phyloP scores from a whole-genome alignment of 2,113 vertebrate genomes.

The Mus musculus region GRCm39 chr1:122594501-122595000 shows the following conservation, averaged over 20 bases:
- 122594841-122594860: not conserved
- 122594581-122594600: not conserved
- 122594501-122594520: not conserved
- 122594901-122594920: not conserved
- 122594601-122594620: not conserved
- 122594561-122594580: not conserved
- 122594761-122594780: not conserved
- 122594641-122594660: not conserved
- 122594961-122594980: not conserved
- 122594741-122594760: not conserved
- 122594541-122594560: not conserved
- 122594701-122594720: not conserved
- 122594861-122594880: not conserved
- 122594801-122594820: not conserved
- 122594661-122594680: not conserved
- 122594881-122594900: not conserved
- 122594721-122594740: not conserved
- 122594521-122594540: not conserved
- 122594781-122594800: accelerated
- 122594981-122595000: not conserved
- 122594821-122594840: not conserved
- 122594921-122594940: not conserved
- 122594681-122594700: not conserved
- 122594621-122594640: not conserved
- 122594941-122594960: not conserved